Evolutionary conservation across 30 jellyfish, hydroid and myxozoan genomes (phyloP), one percentile per base, ranked within the genome.

Genomic region (Mastigias papua): DNA sequence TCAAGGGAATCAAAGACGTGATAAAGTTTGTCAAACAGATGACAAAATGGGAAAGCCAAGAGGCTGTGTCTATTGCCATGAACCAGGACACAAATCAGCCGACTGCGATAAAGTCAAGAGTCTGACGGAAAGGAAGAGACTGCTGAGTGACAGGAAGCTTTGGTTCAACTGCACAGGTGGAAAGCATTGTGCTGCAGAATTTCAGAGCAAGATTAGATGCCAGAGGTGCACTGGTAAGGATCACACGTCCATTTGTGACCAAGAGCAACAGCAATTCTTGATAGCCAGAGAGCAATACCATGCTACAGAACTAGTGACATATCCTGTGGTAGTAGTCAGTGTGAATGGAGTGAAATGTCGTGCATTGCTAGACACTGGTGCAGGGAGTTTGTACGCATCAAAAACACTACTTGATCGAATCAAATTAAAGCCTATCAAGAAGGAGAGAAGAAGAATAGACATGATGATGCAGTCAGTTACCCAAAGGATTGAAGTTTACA

Each of bases 171-270:
- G 97, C 66, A 80, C 90, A 23, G 91, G 87, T 27, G 42, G 78
- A 48, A 76, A 76, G 64, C 97, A 89, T 72, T 48, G 85, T 9
- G 93, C 93, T 15, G 68, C 80, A 54, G 80, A 81, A 37, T 89
- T 93, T 73, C 67, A 35, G 16, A 82, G 95, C 42, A 60, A 58
- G 65, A 69, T 48, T 16, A 25, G n/a, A 25, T 90, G 97, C 57
- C 86, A 37, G 26, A 54, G 34, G 19, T 90, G 97, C 46, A 48
- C 50, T 37, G 85, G 87, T 13, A 72, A 68, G 50, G 94, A 89
- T 51, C 93, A 89, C 69, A 68, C 93, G 48, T 89, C 97, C 17
- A 68, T 89, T 22, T 89, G 97, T 65, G 94, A 78, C 78, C 69
- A 81, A 29, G 70, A 51, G 50, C 48, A 26, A 10, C 63, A 74